Conservation (phyloP, 2,888 invertebrate genomes). For the Drepanosiphum platanoidis region DNA sequence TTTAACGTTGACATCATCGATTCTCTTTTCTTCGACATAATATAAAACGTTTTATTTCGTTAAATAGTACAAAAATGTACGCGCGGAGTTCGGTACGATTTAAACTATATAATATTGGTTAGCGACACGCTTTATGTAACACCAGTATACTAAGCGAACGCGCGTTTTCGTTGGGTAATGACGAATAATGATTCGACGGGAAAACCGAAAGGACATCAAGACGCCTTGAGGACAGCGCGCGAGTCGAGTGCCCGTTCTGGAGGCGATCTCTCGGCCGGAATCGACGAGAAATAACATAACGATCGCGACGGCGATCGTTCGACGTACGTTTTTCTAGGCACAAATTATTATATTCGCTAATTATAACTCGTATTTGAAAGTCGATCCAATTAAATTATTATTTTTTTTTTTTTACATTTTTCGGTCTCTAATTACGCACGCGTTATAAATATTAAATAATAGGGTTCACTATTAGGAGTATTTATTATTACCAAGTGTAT, state of each 20-base stretch:
- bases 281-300: not conserved
- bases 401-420: too few species aligned
- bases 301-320: not conserved
- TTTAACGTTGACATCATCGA: not conserved
- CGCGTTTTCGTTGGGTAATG: too few species aligned
- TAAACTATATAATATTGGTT: too few species aligned
- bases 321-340: not conserved
- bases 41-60: not conserved
- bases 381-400: not conserved
- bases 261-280: not conserved
- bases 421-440: not conserved
- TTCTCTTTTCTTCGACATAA: not conserved
- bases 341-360: not conserved
- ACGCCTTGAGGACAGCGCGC: not conserved
- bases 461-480: too few species aligned
- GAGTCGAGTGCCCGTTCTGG: not conserved
- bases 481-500: too few species aligned
- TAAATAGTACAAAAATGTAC: too few species aligned
- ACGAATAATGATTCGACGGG: not conserved
- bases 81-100: too few species aligned
- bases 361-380: not conserved
- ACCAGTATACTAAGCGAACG: too few species aligned
- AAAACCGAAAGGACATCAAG: not conserved
- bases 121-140: too few species aligned
- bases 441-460: too few species aligned